Evolutionary conservation across 2,888 invertebrate genomes (phyloP), one percentile per base, ranked within the genome.

Genomic region (Cataglyphis albicans): DNA sequence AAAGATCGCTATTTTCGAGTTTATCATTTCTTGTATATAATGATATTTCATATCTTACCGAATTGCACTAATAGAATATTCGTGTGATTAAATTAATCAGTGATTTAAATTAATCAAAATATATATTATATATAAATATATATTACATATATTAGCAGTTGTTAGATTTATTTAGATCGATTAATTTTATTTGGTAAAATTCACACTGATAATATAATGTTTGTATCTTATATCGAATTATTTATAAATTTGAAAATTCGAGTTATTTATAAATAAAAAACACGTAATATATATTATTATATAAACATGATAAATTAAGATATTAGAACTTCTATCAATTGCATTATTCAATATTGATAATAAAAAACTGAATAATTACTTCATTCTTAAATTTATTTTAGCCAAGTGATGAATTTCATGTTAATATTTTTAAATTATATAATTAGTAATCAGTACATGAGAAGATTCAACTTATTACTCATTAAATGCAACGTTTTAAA

Each of bases 341-440:
- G 38, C 38, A 12, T 59, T n/a, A 25, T 41, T 15, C 29, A 38
- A 21, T 21, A 21, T 32, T 38, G 10, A 18, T 32, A 12, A 6
- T 48, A 48, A 65, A 75, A 44, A 44, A 15, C 1, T 18, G 64
- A 15, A 29, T 48, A 32, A 44, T 21, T 15, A 70, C 35, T 59
- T 25, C 48, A 44, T 0, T 44, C 25, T n/a, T 67, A 80, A 81
- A 86, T 80, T 82, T 78, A 48, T 84, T 84, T 70, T 63, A 81
- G 67, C 48, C 48, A 55, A 52, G 81, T 67, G 74, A 83, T 61
- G 81, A 87, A 18, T 89, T 89, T 87, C 86, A 67, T 84, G 78
- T 89, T 87, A 86, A 86, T 83, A 89, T 86, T 86, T 89, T 84
- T 83, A 81, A 89, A 82, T 85, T 82, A 78, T 83, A 87, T 83